Base-by-base conservation (phyloP, 2,888 invertebrate genomes). In the Blastobasis adustella region DNA sequence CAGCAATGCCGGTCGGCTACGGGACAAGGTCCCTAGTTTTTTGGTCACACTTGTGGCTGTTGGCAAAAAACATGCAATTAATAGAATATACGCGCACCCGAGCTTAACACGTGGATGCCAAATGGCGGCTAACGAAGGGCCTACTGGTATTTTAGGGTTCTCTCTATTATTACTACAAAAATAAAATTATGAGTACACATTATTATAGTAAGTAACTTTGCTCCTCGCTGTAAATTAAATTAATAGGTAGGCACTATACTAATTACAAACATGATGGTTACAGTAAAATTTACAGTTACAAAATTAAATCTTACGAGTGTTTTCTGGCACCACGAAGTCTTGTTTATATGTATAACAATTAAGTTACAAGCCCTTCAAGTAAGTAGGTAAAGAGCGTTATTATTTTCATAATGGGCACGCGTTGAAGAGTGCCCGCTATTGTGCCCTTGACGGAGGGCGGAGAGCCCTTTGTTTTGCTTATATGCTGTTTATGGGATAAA, bases 51-150 rank as follows among this genome's bases (percentile, higher is more conserved):
- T 60, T 71, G 76, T 74, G 72, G 73, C 71, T 65, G 67, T 58
- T 54, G 58, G 64, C 66, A 69, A 77, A 76, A 80, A 80, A 67
- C 58, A 56, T 58, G 69, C 74, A 78, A 82, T 78, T 79, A 80
- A 81, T 79, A 78, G 73, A 74, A 66, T 64, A 59, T 67, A 63
- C 66, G 71, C 69, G 67, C 69, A 60, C 62, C 66, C 66, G 66
- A 61, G 60, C 56, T 68, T 75, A 78, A 77, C 85, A 86, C 84
- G 82, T 85, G 85, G 71, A 63, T 58, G 58, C 79, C 85, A 85
- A 84, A 84, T 86, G 85, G 75, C 67, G 62, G 58, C 54, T 59
- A 60, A 58, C 10, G 37, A 67, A 68, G 62, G 61, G 67, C 58
- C 64, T 65, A 66, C 65, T 64, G 64, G 59, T 46, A 51, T 63